Conservation (phyloP, 64 coral and sea anemone species). For the Exaiptasia diaphana region DNA sequence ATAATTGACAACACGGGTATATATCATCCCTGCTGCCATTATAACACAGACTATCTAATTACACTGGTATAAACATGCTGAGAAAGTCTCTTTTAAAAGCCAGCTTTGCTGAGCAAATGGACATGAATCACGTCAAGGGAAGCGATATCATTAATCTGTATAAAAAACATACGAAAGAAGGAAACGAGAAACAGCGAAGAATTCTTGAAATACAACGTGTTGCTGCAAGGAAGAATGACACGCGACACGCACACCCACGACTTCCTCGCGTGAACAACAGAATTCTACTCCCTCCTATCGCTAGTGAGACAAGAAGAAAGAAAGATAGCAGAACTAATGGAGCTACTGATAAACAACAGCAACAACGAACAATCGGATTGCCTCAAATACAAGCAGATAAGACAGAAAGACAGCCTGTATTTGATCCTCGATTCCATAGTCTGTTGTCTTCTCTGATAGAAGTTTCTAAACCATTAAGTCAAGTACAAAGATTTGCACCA, state of each 20-base stretch:
- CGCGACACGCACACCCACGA: neutral
- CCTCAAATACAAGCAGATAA: neutral
- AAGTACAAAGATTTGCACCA: conserved; percentile 45
- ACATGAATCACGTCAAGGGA: neutral
- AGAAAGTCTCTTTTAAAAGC: neutral
- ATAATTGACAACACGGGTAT: too few species aligned
- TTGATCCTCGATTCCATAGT: conserved; percentile 43
- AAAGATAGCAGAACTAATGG: too few species aligned
- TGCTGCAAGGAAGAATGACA: conserved; percentile 15
- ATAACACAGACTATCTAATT: too few species aligned
- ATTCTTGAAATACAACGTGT: conserved; percentile 43
- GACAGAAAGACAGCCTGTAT: neutral
- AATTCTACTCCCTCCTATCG: too few species aligned
- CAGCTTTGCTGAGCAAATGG: neutral
- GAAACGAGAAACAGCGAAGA: conserved; percentile 5
- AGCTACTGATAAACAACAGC: neutral
- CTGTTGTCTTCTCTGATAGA: conserved; percentile 34
- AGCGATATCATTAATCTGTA: conserved; percentile 43
- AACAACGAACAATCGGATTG: neutral
- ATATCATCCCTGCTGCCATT: too few species aligned
- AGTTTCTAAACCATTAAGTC: neutral
- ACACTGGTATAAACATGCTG: neutral
- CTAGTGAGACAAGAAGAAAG: neutral
- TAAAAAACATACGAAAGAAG: conserved; percentile 9
- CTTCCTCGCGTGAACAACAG: too few species aligned